Conservation (phyloP, 2,113 vertebrate genomes). For the Anser brachyrhynchus region DNA sequence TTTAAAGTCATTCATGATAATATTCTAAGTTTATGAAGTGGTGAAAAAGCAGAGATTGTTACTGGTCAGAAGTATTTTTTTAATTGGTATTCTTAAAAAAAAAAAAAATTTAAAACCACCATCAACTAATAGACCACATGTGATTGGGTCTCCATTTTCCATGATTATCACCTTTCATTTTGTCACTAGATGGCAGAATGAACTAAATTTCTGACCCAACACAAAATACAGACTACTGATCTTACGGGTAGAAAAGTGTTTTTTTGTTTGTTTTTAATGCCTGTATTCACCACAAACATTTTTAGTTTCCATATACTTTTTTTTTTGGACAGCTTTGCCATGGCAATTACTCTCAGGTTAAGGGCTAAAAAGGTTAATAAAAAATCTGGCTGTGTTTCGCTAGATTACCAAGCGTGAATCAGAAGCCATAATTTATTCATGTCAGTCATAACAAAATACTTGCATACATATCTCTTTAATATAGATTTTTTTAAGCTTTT, state of each 20-base stretch:
- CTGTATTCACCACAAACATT: not conserved
- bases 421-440: not conserved
- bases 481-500: not conserved
- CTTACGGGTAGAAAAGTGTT: rapidly evolving
- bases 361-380: not conserved
- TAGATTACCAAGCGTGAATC: not conserved
- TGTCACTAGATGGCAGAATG: slow-evolving; percentile 38
- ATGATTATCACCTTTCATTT: not conserved
- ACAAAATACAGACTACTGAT: not conserved
- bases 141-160: not conserved
- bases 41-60: not conserved
- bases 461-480: not conserved
- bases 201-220: not conserved
- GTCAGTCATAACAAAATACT: not conserved
- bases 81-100: not conserved
- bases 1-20: not conserved
- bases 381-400: not conserved
- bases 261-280: not conserved
- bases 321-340: not conserved
- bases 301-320: not conserved
- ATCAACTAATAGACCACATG: not conserved
- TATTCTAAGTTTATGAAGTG: not conserved
- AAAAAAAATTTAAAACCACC: not conserved
- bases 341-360: not conserved
- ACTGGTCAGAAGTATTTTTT: not conserved